phyloP scores from a whole-genome alignment of 2,888 invertebrate species.

The Orchesella flavescens region DNA sequence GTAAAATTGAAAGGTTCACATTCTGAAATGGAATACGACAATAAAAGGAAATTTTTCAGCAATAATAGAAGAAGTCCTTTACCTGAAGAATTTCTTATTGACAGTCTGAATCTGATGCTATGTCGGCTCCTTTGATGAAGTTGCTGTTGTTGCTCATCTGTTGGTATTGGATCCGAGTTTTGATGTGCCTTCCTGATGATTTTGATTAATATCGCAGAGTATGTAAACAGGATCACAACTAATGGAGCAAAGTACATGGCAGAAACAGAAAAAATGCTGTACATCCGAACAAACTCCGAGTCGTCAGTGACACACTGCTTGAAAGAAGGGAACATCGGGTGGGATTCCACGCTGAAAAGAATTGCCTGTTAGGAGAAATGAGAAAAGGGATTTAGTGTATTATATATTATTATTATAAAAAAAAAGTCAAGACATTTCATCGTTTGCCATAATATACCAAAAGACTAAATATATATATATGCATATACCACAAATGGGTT shows the following conservation, averaged over 20 bases:
- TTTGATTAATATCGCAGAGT: constrained; percentile 82
- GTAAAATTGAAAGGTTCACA: too few species aligned
- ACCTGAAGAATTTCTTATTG: constrained; percentile 28
- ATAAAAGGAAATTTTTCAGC: background rate
- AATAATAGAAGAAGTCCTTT: background rate
- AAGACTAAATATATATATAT: too few species aligned
- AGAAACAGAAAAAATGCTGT: constrained; percentile 82
- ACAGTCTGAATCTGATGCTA: constrained; percentile 41
- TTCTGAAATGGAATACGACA: too few species aligned
- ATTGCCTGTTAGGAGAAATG: constrained; percentile 78
- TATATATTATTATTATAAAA: too few species aligned
- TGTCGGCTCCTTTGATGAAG: constrained; percentile 19
- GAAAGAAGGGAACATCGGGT: constrained; percentile 80
- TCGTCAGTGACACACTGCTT: constrained; percentile 85
- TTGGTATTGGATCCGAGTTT: constrained; percentile 66
- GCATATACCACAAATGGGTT: too few species aligned
- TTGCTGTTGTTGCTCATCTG: constrained; percentile 77
- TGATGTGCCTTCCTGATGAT: constrained; percentile 81
- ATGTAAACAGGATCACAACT: constrained; percentile 82
- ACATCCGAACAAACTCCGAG: constrained; percentile 80
- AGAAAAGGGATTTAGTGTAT: too few species aligned
- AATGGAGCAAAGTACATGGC: constrained; percentile 85
- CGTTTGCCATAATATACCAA: too few species aligned
- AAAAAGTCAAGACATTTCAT: too few species aligned
- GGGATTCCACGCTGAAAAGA: constrained; percentile 82